phyloP scores from a whole-genome alignment of 2,797 vertebrate genomes.

The Catharus ustulatus region DNA sequence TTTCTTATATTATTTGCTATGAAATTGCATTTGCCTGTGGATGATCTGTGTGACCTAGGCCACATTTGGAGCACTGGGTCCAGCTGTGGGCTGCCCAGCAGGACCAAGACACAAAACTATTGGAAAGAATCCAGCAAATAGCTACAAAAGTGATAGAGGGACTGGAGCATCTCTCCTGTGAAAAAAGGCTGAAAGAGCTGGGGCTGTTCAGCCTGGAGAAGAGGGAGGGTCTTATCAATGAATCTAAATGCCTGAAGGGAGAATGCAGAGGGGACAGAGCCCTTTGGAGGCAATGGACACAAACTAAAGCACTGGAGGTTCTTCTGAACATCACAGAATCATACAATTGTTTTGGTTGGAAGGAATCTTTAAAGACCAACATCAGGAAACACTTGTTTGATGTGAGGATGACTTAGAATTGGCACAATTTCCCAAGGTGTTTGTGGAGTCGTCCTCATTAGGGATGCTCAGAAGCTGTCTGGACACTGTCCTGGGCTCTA shows the following conservation, averaged over 20 bases:
- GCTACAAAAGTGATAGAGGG: not conserved
- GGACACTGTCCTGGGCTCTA: not conserved
- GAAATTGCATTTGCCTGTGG: not conserved
- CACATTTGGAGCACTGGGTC: not conserved
- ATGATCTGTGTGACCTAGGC: not conserved
- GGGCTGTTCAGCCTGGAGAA: not conserved
- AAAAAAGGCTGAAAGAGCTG: not conserved
- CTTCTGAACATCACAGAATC: not conserved
- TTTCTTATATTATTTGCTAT: not conserved
- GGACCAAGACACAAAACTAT: not conserved
- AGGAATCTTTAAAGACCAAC: not conserved
- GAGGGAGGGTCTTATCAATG: not conserved
- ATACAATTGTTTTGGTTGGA: not conserved
- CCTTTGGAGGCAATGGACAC: not conserved
- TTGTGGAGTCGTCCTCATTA: not conserved
- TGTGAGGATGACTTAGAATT: not conserved
- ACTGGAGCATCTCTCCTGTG: not conserved
- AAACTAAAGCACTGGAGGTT: not conserved
- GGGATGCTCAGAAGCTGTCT: not conserved
- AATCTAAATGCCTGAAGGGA: not conserved
- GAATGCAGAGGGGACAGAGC: not conserved
- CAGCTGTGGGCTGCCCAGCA: not conserved
- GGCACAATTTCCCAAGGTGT: not conserved
- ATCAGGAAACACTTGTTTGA: not conserved
- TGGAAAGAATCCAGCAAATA: not conserved